Conservation (phyloP, 1,140 invertebrate genomes). For the Dolichoris vasculosae region DNA sequence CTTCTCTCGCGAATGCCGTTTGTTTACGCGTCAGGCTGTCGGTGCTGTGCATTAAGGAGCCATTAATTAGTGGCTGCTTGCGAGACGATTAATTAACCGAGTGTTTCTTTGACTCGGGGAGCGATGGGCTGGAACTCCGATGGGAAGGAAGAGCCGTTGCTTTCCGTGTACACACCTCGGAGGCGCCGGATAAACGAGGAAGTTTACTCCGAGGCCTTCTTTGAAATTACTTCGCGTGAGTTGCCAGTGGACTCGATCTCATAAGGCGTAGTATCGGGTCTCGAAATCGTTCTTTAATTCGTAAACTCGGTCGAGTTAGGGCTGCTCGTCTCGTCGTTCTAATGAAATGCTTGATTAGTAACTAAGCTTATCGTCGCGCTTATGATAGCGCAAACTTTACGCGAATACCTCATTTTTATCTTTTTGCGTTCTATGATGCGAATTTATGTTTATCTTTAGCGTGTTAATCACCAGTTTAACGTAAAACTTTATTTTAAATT, state of each 20-base stretch:
- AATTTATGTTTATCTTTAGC: too few species aligned
- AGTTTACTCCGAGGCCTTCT: not conserved
- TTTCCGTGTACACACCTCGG: not conserved
- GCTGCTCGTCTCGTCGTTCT: too few species aligned
- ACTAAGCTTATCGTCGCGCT: too few species aligned
- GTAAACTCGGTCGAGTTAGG: too few species aligned
- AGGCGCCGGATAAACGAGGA: not conserved
- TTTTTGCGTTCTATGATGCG: too few species aligned
- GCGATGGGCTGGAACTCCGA: not conserved
- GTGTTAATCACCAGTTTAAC: too few species aligned
- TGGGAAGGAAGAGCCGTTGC: not conserved
- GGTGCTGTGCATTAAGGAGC: conserved; percentile 54
- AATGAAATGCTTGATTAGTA: too few species aligned
- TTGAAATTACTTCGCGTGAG: conserved; percentile 4
- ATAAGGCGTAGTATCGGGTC: not conserved
- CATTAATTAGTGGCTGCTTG: conserved; percentile 65
- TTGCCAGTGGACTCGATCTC: not conserved
- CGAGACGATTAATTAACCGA: conserved; percentile 61
- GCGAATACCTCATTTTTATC: too few species aligned
- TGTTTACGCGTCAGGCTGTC: not conserved
- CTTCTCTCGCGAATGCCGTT: not conserved
- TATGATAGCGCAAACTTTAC: too few species aligned
- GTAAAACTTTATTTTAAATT: too few species aligned
- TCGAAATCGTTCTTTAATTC: not conserved
- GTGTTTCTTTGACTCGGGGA: conserved; percentile 58